Evolutionary conservation across 1,140 invertebrate genomes (phyloP).

Genomic region (Brachionus plicatilis): DNA sequence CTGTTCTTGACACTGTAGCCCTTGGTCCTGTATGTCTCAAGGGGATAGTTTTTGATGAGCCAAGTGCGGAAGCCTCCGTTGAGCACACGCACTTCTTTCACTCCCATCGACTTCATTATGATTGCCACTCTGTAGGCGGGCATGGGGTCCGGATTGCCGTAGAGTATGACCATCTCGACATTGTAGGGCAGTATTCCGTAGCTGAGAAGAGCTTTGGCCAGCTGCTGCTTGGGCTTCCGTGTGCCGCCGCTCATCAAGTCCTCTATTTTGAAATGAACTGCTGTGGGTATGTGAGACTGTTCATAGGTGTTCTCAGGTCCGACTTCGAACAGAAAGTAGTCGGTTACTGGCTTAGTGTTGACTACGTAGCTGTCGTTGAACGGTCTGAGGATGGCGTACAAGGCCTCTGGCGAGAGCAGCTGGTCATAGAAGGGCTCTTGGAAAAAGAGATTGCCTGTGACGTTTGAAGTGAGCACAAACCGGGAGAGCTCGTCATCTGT

Average conservation of each 20-base stretch:
- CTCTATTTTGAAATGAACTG: slow-evolving; percentile 13
- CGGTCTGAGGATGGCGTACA: neutral
- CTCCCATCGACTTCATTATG: slow-evolving; percentile 15
- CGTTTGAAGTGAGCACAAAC: neutral
- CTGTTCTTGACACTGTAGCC: neutral
- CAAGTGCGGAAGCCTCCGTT: slow-evolving; percentile 38
- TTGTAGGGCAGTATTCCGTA: slow-evolving; percentile 26
- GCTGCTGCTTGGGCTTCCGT: neutral
- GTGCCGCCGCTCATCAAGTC: neutral
- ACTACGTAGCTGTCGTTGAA: slow-evolving; percentile 7
- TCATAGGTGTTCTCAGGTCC: neutral
- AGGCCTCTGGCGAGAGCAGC: slow-evolving; percentile 3
- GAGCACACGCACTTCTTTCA: neutral
- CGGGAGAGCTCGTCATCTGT: neutral
- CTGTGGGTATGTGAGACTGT: slow-evolving; percentile 34
- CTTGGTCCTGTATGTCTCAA: neutral
- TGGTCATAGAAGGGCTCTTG: slow-evolving; percentile 34
- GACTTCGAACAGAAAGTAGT: neutral
- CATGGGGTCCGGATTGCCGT: slow-evolving; percentile 31
- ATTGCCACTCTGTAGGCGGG: neutral
- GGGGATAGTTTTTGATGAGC: slow-evolving; percentile 18
- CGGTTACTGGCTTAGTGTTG: neutral
- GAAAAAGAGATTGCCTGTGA: slow-evolving; percentile 1
- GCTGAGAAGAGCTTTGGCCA: neutral
- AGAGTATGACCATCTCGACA: slow-evolving; percentile 21